phyloP scores from a whole-genome alignment of 2,113 vertebrate genomes.

The Alosa alosa region DNA sequence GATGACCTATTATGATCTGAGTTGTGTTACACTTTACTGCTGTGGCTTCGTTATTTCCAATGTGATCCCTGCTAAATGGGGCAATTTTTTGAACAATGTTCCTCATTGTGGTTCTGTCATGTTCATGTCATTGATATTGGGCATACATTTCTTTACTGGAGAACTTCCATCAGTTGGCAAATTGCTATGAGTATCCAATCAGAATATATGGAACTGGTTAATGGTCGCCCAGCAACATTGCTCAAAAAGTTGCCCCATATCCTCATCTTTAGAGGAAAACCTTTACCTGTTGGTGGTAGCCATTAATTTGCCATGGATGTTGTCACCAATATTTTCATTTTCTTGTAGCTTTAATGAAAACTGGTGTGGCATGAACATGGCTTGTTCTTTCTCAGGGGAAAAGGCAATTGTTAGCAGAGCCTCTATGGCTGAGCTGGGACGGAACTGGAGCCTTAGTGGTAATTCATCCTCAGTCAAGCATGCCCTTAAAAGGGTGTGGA shows the following conservation, averaged over 20 bases:
- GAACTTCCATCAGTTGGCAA: no score
- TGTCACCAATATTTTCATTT: background rate
- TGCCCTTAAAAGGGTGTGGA: conserved; percentile 13
- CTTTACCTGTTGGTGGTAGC: background rate
- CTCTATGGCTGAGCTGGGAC: background rate
- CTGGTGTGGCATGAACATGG: background rate
- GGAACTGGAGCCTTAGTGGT: background rate
- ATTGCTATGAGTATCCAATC: background rate
- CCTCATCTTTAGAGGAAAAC: background rate
- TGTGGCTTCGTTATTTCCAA: no score
- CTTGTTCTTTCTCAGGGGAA: background rate
- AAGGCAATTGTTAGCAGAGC: background rate
- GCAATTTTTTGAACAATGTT: no score
- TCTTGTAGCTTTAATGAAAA: conserved; percentile 4
- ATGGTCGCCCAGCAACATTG: no score
- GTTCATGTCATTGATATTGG: no score
- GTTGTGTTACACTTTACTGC: no score
- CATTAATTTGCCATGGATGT: background rate
- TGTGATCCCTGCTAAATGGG: no score
- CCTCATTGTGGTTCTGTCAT: no score
- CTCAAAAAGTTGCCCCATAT: no score
- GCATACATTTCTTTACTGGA: no score
- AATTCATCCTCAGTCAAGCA: background rate
- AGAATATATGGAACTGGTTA: no score
- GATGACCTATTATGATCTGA: no score